Evolutionary conservation across 2,888 invertebrate species (phyloP).

Genomic region (Acholoe squamosa): DNA sequence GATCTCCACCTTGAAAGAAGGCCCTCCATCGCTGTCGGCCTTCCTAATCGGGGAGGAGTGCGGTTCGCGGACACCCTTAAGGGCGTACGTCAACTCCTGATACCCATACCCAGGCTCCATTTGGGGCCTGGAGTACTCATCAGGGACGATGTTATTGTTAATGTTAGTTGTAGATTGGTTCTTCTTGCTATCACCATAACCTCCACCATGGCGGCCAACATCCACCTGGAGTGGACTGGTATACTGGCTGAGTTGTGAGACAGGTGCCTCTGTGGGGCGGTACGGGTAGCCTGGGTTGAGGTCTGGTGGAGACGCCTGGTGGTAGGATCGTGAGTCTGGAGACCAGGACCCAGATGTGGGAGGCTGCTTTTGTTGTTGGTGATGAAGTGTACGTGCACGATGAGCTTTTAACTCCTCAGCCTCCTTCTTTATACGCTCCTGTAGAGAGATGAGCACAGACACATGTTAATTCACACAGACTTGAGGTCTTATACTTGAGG

Average conservation of each 20-base stretch:
- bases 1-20: conserved; percentile 52
- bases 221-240: conserved; percentile 41
- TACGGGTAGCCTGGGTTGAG: conserved; percentile 47
- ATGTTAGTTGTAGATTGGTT: not conserved
- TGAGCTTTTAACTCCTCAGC: conserved; percentile 23
- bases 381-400: not conserved
- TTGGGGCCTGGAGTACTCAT: conserved; percentile 38
- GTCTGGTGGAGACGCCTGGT: not conserved
- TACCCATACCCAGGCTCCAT: conserved; percentile 55
- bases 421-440: conserved; percentile 38
- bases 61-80: not conserved
- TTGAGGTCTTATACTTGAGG: too few relatives aligned
- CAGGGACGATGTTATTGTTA: not conserved
- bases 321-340: not conserved
- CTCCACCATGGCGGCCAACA: not conserved
- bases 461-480: too few relatives aligned
- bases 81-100: conserved; percentile 36
- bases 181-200: not conserved
- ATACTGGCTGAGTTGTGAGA: conserved; percentile 42
- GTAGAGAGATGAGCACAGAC: not conserved
- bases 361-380: not conserved
- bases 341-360: not conserved
- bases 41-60: not conserved
- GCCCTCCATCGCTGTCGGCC: not conserved
- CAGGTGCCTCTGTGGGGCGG: conserved; percentile 25